Evolutionary conservation across 2,113 vertebrate species (phyloP).

Genomic region (Hippocampus mohnikei): DNA sequence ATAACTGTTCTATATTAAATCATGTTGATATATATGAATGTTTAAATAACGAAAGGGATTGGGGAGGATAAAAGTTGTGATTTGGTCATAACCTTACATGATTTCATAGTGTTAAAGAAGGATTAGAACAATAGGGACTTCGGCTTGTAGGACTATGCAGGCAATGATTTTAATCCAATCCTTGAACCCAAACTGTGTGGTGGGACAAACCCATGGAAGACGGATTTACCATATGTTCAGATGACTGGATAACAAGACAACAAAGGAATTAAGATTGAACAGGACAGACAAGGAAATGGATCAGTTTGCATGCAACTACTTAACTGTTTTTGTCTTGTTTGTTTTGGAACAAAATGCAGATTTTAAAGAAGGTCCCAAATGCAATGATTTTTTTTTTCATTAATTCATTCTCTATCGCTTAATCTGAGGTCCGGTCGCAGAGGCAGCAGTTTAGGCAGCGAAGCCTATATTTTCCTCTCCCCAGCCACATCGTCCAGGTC

Average conservation of each 20-base stretch:
- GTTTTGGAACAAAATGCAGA: not conserved
- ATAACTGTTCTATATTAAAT: not conserved
- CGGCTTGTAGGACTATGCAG: constrained; percentile 43
- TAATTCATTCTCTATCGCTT: too few species aligned
- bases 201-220: constrained; percentile 20
- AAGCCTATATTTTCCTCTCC: too few species aligned
- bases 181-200: constrained; percentile 24
- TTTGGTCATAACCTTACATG: constrained; percentile 53
- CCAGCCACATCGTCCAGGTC: too few species aligned
- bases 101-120: constrained; percentile 47
- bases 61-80: constrained; percentile 46
- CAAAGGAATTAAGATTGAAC: constrained; percentile 11
- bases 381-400: too few species aligned
- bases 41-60: constrained; percentile 47
- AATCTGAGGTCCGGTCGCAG: too few species aligned
- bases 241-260: constrained; percentile 18
- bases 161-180: constrained; percentile 61
- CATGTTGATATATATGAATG: not conserved
- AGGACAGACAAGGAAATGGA: constrained; percentile 12
- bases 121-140: constrained; percentile 54
- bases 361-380: not conserved
- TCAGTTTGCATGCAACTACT: not conserved
- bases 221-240: constrained; percentile 40
- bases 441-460: too few species aligned
- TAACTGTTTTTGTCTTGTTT: not conserved